Evolutionary conservation across 53 echinoderm and acorn worm genomes (phyloP).

Genomic region (Hippasteria phrygiana): DNA sequence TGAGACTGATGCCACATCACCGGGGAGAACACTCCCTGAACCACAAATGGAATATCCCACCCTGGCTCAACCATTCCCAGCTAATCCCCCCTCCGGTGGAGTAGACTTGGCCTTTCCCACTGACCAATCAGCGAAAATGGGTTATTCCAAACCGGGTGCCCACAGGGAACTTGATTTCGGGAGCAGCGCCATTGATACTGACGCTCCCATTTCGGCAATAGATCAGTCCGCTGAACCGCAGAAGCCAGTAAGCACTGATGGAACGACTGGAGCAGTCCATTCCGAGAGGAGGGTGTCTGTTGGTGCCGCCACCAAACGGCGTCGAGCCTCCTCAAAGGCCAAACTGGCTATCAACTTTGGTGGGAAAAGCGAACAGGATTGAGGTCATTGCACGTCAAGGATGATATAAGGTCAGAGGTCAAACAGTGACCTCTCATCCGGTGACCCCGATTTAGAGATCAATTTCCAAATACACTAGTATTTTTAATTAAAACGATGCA

Average conservation of each 20-base stretch:
- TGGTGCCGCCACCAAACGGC: not conserved
- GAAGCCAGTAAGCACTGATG: conserved; percentile 3
- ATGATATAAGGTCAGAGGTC: conserved; percentile 23
- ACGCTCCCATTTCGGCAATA: not conserved
- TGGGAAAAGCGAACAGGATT: conserved; percentile 7
- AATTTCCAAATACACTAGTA: too few species aligned
- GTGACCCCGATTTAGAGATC: too few species aligned
- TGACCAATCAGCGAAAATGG: conserved; percentile 8
- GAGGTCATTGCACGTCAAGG: too few species aligned
- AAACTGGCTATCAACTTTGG: conserved; percentile 70
- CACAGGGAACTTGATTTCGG: conserved; percentile 39
- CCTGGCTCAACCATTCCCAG: not conserved
- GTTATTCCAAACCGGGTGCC: not conserved
- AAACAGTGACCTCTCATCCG: too few species aligned
- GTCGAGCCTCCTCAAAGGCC: conserved; percentile 54
- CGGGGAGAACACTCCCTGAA: conserved; percentile 1
- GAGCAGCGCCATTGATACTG: not conserved
- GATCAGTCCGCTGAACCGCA: not conserved
- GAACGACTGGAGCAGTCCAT: conserved; percentile 2
- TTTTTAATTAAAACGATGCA: too few species aligned
- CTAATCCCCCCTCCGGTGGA: not conserved
- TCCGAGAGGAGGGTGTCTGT: not conserved
- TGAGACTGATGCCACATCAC: not conserved
- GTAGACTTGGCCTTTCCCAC: conserved; percentile 11
- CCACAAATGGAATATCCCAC: conserved; percentile 53